phyloP scores from a whole-genome alignment of 1,140 invertebrate species.

The Magallana gigas region DNA sequence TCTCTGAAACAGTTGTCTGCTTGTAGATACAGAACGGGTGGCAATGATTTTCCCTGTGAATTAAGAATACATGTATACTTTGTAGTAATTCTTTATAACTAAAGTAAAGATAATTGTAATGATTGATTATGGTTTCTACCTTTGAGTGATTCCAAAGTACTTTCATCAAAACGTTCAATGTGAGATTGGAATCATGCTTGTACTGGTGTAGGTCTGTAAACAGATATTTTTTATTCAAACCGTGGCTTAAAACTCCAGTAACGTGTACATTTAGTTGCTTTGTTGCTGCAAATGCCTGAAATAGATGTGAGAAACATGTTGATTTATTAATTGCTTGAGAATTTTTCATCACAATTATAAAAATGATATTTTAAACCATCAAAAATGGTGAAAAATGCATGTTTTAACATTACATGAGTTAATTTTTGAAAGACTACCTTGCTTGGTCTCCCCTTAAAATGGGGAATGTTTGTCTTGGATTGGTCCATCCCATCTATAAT shows the following conservation, averaged over 20 bases:
- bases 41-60: conserved; percentile 49
- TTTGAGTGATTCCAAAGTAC: conserved; percentile 3
- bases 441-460: conserved; percentile 18
- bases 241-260: conserved; percentile 32
- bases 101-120: neutral
- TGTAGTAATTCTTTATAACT: neutral
- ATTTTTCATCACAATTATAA: too few species aligned
- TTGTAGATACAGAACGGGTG: conserved; percentile 55
- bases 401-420: too few species aligned
- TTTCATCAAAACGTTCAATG: conserved; percentile 27
- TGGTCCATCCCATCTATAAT: conserved; percentile 28
- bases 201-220: conserved; percentile 26
- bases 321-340: too few species aligned
- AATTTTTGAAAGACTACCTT: neutral
- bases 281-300: conserved; percentile 12
- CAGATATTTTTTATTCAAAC: neutral
- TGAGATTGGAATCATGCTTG: conserved; percentile 42
- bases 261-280: conserved; percentile 13
- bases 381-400: too few species aligned
- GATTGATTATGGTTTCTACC: neutral
- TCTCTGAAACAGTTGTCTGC: conserved; percentile 58
- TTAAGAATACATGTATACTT: neutral
- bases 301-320: neutral
- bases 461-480: conserved; percentile 1
- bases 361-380: too few species aligned